These are phyloP conservation scores for Coelogynopora nodosa DNA, from an alignment of 2,888 invertebrate species.

Conservation along the genomic window DNA sequence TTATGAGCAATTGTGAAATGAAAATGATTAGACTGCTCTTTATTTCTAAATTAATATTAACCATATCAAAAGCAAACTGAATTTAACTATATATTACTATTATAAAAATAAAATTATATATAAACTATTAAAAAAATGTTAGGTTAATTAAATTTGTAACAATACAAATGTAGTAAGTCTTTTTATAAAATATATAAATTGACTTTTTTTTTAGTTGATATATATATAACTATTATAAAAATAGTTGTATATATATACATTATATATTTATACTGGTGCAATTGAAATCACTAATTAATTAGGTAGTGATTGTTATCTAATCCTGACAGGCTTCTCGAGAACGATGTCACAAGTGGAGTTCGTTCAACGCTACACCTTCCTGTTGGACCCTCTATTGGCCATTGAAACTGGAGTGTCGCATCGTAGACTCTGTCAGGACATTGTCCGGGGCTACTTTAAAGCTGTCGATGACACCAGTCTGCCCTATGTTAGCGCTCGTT, in stretches of 20 bases:
- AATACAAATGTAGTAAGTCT: not conserved
- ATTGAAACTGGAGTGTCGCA: not conserved
- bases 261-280: too few species aligned
- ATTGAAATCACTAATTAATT: too few species aligned
- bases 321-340: not conserved
- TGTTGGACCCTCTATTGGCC: not conserved
- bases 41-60: too few species aligned
- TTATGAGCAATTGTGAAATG: too few species aligned
- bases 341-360: not conserved
- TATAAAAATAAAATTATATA: too few species aligned
- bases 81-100: too few species aligned
- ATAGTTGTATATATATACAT: too few species aligned
- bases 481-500: not conserved
- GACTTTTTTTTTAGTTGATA: not conserved
- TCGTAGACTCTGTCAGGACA: not conserved
- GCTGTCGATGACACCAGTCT: not conserved
- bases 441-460: not conserved
- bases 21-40: too few species aligned
- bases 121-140: too few species aligned
- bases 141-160: too few species aligned
- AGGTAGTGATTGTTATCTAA: too few species aligned
- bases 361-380: not conserved
- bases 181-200: not conserved
- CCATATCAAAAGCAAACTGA: too few species aligned
- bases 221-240: not conserved